Evolutionary conservation across 2,797 vertebrate species (phyloP).

Genomic region (Dendrocincla tyrannina): DNA sequence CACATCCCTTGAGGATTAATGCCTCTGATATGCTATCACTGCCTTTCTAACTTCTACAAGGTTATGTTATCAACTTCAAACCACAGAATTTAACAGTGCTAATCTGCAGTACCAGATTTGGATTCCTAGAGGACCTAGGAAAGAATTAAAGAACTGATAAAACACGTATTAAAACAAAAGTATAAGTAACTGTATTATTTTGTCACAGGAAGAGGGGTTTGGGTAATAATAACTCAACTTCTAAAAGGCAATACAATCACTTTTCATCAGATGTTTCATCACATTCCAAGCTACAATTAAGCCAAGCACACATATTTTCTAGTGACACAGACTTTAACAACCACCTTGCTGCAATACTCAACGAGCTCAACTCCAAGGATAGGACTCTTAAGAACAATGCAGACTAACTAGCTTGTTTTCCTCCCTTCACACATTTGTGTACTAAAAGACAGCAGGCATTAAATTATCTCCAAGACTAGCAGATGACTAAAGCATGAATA

Average conservation of each 20-base stretch:
- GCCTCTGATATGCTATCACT: background rate
- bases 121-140: background rate
- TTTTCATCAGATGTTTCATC: background rate
- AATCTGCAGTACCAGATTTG: background rate
- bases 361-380: background rate
- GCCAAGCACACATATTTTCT: background rate
- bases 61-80: background rate
- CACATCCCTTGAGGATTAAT: background rate
- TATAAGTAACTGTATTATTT: background rate
- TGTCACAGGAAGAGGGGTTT: background rate
- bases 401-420: constrained; percentile 2
- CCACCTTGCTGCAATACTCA: background rate
- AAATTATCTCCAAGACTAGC: background rate
- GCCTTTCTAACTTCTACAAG: background rate
- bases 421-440: background rate
- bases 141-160: background rate
- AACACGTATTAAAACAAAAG: background rate
- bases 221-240: background rate
- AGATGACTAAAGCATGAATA: background rate
- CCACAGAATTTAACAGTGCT: background rate
- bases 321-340: constrained; percentile 49
- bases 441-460: background rate
- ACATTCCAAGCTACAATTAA: background rate
- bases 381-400: background rate
- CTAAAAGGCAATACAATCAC: background rate